Percentiles rank a stretch among this genome's conserved stretches.
phyloP scores from a whole-genome alignment of 2,113 vertebrate genomes.

The Ammospiza nelsoni region DNA sequence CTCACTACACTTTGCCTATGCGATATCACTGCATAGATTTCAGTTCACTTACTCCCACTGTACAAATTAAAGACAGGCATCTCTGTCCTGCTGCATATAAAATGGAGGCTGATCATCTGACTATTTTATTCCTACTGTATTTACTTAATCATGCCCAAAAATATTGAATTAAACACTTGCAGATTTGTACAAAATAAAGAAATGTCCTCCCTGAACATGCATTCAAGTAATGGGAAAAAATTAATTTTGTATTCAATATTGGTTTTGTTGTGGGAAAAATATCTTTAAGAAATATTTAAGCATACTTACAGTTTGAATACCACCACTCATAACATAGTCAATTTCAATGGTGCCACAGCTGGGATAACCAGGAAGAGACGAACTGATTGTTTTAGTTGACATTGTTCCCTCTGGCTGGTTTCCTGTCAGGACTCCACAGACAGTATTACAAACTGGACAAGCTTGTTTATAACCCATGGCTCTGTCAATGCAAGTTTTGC shows the following conservation, averaged over 20 bases:
- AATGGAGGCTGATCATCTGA: background rate
- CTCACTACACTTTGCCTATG: background rate
- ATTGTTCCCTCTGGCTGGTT: slow-evolving; percentile 75
- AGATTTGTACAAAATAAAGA: background rate
- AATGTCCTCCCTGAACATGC: background rate
- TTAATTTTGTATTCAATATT: background rate
- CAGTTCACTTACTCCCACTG: background rate
- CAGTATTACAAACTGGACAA: slow-evolving; percentile 68
- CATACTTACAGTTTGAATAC: slow-evolving; percentile 77
- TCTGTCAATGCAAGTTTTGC: slow-evolving; percentile 42
- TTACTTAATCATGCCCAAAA: background rate
- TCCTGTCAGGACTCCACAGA: slow-evolving; percentile 66
- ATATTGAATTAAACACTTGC: background rate
- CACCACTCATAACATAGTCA: background rate
- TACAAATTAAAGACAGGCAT: background rate
- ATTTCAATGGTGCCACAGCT: slow-evolving; percentile 51
- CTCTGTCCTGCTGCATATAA: background rate
- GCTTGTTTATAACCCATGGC: slow-evolving; percentile 39
- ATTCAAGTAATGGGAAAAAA: background rate
- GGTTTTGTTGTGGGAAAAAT: background rate
- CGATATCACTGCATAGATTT: background rate
- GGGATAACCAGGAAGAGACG: slow-evolving; percentile 47
- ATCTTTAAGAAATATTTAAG: background rate
- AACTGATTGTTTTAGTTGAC: accelerated
- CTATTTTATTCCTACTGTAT: background rate